Base-by-base conservation (phyloP, 2,797 vertebrate species). In the Strix occidentalis region DNA sequence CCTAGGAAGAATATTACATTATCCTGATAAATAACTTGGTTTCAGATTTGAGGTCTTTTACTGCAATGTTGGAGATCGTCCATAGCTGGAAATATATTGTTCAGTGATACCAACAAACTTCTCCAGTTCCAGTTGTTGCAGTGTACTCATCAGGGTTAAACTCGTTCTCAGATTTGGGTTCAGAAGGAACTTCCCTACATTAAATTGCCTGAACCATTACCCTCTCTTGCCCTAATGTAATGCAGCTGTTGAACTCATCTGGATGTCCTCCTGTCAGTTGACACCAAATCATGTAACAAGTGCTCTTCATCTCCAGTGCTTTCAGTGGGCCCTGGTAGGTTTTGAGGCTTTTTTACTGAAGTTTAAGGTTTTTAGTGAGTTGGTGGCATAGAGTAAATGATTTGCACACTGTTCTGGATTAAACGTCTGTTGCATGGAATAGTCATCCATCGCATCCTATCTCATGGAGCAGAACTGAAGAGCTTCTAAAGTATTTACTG, bases 391-490 rank as follows among this genome's bases (percentile, higher is more conserved):
- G 1, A 53, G 5, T 5, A 88, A 46, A 50, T 61, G 41, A 88
- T 84, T 76, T 81, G 29, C 24, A 46, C 12, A 20, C 21, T 71
- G 45, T 29, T 81, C n/a, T 75, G 26, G 45, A 57, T 93, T 84
- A 90, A 88, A 35, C 3, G 8, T 43, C 29, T 71, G 13, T 50
- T 54, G 50, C 26, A 71, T 33, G 24, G 9, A 76, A 86, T 35
- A 68, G 20, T n/a, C 50, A 69, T 78, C 53, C 58, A 76, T 50
- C 8, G 6, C 29, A 70, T 69, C 19, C 51, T 39, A 9, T 71
- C 51, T 92, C 31, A 84, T 18, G 33, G 43, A 84, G 31, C 17
- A 93, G 88, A 87, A 93, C 33, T n/a, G 54, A 89, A 84, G 53
- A 76, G 43, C 26, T 95, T 72, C 65, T 81, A 11, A 82, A 70